Evolutionary conservation across 2,888 invertebrate genomes (phyloP).

Genomic region (Bombyx huttoni): DNA sequence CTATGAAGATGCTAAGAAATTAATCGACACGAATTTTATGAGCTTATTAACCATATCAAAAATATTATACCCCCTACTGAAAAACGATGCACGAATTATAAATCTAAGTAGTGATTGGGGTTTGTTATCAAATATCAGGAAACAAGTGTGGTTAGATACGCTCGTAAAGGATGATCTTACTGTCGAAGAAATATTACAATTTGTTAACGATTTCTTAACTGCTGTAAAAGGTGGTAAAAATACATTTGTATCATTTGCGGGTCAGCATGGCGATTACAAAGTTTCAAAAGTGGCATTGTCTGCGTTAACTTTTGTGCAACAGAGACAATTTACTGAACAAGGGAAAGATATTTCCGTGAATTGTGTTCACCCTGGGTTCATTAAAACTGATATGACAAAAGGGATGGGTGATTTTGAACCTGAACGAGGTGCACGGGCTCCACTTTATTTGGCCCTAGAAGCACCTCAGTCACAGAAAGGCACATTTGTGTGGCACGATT

Average conservation of each 20-base stretch:
- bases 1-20: conserved; percentile 78
- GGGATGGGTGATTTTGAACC: conserved; percentile 62
- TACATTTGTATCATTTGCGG: conserved; percentile 53
- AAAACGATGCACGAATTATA: conserved; percentile 80
- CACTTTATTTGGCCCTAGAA: conserved; percentile 53
- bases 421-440: conserved; percentile 55
- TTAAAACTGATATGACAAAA: conserved; percentile 66
- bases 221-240: conserved; percentile 62
- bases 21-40: conserved; percentile 80
- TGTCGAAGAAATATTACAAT: conserved; percentile 59
- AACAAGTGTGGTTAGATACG: conserved; percentile 57
- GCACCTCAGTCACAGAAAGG: conserved; percentile 59
- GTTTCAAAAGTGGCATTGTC: conserved; percentile 65
- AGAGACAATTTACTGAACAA: conserved; percentile 59
- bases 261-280: conserved; percentile 62
- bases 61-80: conserved; percentile 78
- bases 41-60: conserved; percentile 76
- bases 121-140: conserved; percentile 57
- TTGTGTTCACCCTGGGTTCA: conserved; percentile 66
- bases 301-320: conserved; percentile 62
- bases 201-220: conserved; percentile 72
- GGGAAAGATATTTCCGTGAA: conserved; percentile 57
- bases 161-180: conserved; percentile 59
- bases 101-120: conserved; percentile 78
- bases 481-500: conserved; percentile 63